A percentile compares a stretch with the other conserved stretches of the same genome.
phyloP scores from a whole-genome alignment of 2,113 vertebrate genomes.

The Arenaria interpres region DNA sequence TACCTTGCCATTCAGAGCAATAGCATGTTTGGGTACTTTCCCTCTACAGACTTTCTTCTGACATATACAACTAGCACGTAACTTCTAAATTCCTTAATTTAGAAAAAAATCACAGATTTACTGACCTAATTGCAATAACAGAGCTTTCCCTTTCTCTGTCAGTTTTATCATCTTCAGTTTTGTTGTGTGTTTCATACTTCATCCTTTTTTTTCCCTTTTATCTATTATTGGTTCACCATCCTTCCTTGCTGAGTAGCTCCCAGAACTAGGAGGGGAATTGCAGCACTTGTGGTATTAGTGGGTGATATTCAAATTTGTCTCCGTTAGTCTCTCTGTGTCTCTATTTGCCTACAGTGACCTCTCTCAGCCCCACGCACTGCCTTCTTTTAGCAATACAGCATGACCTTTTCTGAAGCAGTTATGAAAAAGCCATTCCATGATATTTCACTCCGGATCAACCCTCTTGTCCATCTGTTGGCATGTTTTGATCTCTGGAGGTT shows the following conservation, averaged over 20 bases:
- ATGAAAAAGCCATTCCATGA: neutral
- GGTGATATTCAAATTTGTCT: neutral
- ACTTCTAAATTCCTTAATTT: neutral
- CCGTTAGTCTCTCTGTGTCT: neutral
- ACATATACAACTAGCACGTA: neutral
- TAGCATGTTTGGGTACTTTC: neutral
- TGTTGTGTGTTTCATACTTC: neutral
- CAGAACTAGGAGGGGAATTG: neutral
- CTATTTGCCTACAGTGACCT: constrained; percentile 7
- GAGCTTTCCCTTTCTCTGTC: neutral
- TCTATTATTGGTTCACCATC: neutral
- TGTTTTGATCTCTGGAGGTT: constrained; percentile 46
- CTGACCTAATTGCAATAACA: neutral
- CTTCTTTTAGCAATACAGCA: neutral
- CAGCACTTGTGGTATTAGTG: neutral
- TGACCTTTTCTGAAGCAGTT: constrained; percentile 44
- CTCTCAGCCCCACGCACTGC: neutral
- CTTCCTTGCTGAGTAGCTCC: neutral
- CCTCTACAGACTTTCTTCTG: neutral
- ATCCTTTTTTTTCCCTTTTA: neutral
- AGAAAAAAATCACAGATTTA: neutral
- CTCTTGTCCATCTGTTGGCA: neutral
- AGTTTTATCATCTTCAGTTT: neutral
- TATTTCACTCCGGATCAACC: constrained; percentile 25
- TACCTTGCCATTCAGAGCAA: neutral